These are phyloP conservation scores for Rhyacophila evoluta DNA, from an alignment of 2,888 invertebrate genomes.

Conservation along the genomic window DNA sequence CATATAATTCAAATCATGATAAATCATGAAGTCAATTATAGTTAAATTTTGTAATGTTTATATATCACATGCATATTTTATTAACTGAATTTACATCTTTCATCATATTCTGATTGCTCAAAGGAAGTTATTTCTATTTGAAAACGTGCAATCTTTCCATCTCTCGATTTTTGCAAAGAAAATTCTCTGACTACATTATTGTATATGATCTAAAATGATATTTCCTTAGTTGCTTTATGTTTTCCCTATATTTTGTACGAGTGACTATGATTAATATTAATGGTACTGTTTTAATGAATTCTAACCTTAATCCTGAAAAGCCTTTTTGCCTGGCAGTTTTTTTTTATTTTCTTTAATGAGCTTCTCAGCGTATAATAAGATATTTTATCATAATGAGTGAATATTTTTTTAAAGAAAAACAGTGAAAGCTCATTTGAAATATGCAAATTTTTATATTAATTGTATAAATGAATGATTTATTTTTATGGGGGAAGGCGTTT, in stretches of 20 bases:
- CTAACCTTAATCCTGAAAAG: background rate
- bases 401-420: background rate
- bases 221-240: background rate
- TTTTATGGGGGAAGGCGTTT: background rate
- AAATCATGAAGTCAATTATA: no score
- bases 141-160: background rate
- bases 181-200: no score
- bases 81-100: background rate
- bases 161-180: background rate
- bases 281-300: background rate
- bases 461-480: conserved; percentile 13
- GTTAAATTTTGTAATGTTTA: no score
- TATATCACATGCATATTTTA: no score
- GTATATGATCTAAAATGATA: no score
- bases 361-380: conserved; percentile 2
- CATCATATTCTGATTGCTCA: background rate
- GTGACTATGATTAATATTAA: conserved; percentile 16
- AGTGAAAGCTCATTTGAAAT: background rate
- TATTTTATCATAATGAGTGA: conserved; percentile 8
- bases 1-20: no score
- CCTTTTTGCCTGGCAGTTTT: background rate
- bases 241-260: background rate
- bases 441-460: conserved; percentile 12
- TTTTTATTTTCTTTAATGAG: background rate
- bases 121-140: background rate